Conservation (phyloP, 2,888 invertebrate species). For the Andrena fulva region DNA sequence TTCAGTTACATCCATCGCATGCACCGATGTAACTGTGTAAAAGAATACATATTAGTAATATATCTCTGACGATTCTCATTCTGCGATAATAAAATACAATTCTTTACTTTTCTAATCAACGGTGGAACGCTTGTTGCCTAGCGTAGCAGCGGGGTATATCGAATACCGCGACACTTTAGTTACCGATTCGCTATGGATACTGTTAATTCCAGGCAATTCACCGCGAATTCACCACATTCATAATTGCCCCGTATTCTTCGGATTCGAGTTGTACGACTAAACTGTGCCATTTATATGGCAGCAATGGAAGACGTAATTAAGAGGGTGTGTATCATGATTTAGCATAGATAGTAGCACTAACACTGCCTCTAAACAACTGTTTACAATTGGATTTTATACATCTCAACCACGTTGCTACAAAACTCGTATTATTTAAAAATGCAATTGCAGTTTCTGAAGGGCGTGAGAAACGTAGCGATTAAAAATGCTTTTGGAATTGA, state of each 20-base stretch:
- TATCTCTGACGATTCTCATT: not conserved
- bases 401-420: slow-evolving; percentile 3
- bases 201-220: slow-evolving; percentile 21
- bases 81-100: slow-evolving; percentile 23
- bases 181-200: slow-evolving; percentile 5
- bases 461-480: not conserved
- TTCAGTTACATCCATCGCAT: slow-evolving; percentile 44
- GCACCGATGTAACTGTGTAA: slow-evolving; percentile 47
- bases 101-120: slow-evolving; percentile 22
- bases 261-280: not conserved
- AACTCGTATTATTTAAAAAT: slow-evolving; percentile 11
- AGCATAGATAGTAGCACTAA: slow-evolving; percentile 1
- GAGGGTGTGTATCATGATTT: not conserved
- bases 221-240: slow-evolving; percentile 21
- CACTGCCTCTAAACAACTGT: slow-evolving; percentile 12
- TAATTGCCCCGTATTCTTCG: slow-evolving; percentile 16
- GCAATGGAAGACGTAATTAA: slow-evolving; percentile 51
- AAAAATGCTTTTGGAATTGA: slow-evolving; percentile 22
- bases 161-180: slow-evolving; percentile 27
- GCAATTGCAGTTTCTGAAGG: not conserved
- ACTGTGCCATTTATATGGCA: slow-evolving; percentile 14
- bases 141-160: slow-evolving; percentile 10
- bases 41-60: slow-evolving; percentile 24
- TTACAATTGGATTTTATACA: slow-evolving; percentile 29
- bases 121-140: slow-evolving; percentile 46